Base-by-base conservation (phyloP, 2,113 vertebrate genomes). In the Rallus limicola region DNA sequence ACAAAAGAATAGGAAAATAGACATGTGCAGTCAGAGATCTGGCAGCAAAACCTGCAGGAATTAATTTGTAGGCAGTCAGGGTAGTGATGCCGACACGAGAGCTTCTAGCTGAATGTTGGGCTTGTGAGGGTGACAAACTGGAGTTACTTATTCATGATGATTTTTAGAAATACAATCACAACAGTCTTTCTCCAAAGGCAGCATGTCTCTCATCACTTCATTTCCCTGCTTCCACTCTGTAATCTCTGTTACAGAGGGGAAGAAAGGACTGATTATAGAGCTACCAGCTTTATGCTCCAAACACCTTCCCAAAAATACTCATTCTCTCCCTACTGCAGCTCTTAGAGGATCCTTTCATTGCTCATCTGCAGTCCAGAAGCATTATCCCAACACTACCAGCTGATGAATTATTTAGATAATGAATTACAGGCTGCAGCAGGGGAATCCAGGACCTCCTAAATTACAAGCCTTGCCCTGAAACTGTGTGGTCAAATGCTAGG, bases 321-420 rank as follows among this genome's bases (percentile, higher is more conserved):
- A 17, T 46, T 55, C 64, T 29, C 60, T 62, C 36, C 59, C 52
- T 42, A 2, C 40, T 70, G 88, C 80, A 88, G 86, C 82, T 86
- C 11, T 28, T 5, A 36, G 78, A 20, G 72, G 71, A 71, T 18
- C 7, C 82, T 84, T 56, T 25, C 34, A 1, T 16, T 70, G 83
- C 89, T 96, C 84, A 91, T 89, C 87, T 95, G 92, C 40, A 95
- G 84, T 91, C 83, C 74, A 52, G 50, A 69, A 87, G 81, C 90
- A 46, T 81, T 48, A 70, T 28, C 84, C 65, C 69, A 31, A 15
- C n/a, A 55, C 72, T 11, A 15, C 28, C 69, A 38, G 64, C 67
- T 69, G 86, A 94, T 93, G 63, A 91, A 94, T 96, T 91, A 96
- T 95, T 97, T 85, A 94, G 71, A 26, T 65, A 75, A 16, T 75